Evolutionary conservation across 2,888 invertebrate genomes (phyloP).

Genomic region (Himalopsyche anomala): DNA sequence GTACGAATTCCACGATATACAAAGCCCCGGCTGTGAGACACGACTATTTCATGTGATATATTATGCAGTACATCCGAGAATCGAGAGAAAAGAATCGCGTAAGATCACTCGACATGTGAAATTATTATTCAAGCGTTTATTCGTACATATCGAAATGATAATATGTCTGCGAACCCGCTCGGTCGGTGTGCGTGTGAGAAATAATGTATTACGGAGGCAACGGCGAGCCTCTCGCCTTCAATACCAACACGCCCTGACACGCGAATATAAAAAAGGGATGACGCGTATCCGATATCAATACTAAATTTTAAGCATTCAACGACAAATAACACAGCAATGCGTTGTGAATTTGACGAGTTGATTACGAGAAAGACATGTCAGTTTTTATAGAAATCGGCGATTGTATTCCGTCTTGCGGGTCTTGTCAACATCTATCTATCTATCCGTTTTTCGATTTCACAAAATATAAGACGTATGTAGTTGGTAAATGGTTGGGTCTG

Average conservation of each 20-base stretch:
- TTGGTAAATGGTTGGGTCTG: too few relatives aligned
- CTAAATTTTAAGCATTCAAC: not conserved
- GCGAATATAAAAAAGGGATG: not conserved
- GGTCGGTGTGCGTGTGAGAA: conserved; percentile 13
- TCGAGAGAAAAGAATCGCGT: conserved; percentile 34
- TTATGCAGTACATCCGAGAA: conserved; percentile 21
- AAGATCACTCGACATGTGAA: conserved; percentile 13
- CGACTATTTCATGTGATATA: conserved; percentile 27
- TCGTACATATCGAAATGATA: conserved; percentile 39
- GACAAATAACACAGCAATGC: not conserved
- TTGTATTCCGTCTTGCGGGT: too few relatives aligned
- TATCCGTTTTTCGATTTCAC: too few relatives aligned
- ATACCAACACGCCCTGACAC: conserved; percentile 18
- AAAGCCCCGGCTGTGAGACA: not conserved
- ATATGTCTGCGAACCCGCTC: conserved; percentile 28
- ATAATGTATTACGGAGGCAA: conserved; percentile 27
- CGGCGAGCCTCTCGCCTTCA: not conserved
- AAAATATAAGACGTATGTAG: too few relatives aligned
- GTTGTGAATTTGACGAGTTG: too few relatives aligned
- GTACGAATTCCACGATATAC: conserved; percentile 5
- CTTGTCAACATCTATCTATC: too few relatives aligned
- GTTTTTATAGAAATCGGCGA: too few relatives aligned
- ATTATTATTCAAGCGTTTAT: conserved; percentile 40
- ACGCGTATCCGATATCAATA: not conserved
- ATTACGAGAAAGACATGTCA: too few relatives aligned